Evolutionary conservation across 37 sponge, comb jelly and placozoan species (phyloP).

Genomic region (Corticium candelabrum): DNA sequence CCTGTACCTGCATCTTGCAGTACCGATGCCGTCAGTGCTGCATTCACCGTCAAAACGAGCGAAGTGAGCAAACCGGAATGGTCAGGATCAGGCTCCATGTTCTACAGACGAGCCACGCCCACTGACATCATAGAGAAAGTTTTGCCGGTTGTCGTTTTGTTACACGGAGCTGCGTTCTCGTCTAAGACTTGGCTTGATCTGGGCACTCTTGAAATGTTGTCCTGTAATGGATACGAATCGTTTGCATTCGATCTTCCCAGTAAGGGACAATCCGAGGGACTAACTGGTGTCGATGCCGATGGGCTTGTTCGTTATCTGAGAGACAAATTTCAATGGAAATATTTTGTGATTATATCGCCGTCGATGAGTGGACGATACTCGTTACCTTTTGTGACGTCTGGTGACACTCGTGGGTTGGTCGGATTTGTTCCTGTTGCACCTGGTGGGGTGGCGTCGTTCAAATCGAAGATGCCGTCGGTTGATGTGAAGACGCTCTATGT

Average conservation of each 20-base stretch:
- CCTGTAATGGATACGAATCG: slow-evolving; percentile 23
- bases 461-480: background rate
- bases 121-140: too few relatives aligned
- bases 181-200: slow-evolving; percentile 31
- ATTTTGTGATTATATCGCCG: slow-evolving; percentile 26
- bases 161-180: slow-evolving; percentile 33
- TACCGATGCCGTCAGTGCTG: too few relatives aligned
- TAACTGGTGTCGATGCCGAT: background rate
- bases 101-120: too few relatives aligned
- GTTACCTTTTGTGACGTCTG: slow-evolving; percentile 22
- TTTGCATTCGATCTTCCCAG: slow-evolving; percentile 38
- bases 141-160: slow-evolving; percentile 19
- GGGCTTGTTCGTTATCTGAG: background rate
- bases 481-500: background rate
- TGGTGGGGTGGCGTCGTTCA: background rate
- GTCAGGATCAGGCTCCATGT: too few relatives aligned
- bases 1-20: too few relatives aligned
- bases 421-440: slow-evolving; percentile 40
- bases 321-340: slow-evolving; percentile 13
- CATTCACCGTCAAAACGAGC: too few relatives aligned
- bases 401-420: background rate
- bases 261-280: background rate
- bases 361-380: slow-evolving; percentile 41
- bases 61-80: too few relatives aligned
- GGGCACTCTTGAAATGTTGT: slow-evolving; percentile 15